phyloP scores from a whole-genome alignment of 2,113 vertebrate genomes.

The Hydropotes inermis region DNA sequence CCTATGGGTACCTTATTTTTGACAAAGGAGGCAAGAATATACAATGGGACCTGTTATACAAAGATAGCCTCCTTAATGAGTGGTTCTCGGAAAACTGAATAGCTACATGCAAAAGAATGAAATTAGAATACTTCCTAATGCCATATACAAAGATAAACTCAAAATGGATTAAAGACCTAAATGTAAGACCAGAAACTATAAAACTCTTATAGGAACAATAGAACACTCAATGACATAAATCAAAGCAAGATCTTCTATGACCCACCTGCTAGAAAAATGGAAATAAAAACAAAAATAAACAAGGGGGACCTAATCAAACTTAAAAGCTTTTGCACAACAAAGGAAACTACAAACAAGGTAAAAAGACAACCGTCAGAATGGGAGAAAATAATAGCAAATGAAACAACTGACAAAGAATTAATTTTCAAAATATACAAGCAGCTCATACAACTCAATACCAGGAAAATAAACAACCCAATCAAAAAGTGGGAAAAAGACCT shows the following conservation, averaged over 20 bases:
- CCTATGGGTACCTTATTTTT: neutral
- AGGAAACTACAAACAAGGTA: neutral
- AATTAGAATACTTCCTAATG: neutral
- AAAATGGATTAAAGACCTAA: neutral
- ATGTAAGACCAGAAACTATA: neutral
- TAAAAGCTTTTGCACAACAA: neutral
- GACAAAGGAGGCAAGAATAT: neutral
- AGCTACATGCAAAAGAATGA: neutral
- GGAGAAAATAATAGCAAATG: neutral
- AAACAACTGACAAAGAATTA: neutral
- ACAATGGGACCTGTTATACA: neutral
- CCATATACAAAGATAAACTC: neutral
- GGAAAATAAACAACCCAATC: neutral
- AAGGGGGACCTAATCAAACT: neutral
- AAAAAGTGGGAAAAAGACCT: neutral
- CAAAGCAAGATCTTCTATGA: neutral
- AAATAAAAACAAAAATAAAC: neutral
- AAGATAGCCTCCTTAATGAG: neutral
- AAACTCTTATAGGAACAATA: neutral
- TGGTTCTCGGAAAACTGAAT: neutral
- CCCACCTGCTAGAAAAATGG: neutral
- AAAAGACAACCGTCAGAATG: neutral
- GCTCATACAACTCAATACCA: neutral
- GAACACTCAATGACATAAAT: neutral
- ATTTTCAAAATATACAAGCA: neutral